These are phyloP conservation scores for Penaeus japonicus DNA, from an alignment of 1,140 invertebrate genomes.

Conservation along the genomic window DNA sequence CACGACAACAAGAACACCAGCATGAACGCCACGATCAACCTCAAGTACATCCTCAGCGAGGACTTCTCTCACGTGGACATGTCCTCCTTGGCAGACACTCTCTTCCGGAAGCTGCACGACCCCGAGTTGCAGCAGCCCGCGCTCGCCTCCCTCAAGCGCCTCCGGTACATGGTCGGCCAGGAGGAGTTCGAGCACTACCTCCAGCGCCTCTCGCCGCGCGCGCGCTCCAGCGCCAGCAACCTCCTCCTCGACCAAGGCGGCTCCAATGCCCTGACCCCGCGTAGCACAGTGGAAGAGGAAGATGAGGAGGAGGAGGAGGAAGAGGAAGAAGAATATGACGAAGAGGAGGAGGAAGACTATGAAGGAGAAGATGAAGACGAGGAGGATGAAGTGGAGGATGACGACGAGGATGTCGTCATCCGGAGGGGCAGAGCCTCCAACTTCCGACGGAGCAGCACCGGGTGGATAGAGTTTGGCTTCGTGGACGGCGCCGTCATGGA, in stretches of 20 bases:
- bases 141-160: not conserved
- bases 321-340: not conserved
- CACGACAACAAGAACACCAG: conserved; percentile 18
- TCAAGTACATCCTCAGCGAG: conserved; percentile 8
- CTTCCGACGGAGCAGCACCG: not conserved
- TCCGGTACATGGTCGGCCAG: conserved; percentile 21
- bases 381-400: not conserved
- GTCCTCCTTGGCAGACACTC: not conserved
- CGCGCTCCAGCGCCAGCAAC: not conserved
- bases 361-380: not conserved
- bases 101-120: conserved; percentile 21
- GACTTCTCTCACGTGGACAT: conserved; percentile 1
- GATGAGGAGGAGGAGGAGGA: not conserved
- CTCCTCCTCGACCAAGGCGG: not conserved
- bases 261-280: not conserved
- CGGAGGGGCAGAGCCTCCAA: not conserved
- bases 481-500: conserved; percentile 35
- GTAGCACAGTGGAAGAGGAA: not conserved
- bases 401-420: not conserved
- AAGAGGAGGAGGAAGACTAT: not conserved
- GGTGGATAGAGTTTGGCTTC: conserved; percentile 28
- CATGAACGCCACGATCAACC: not conserved
- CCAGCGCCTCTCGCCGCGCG: not conserved
- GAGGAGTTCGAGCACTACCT: conserved; percentile 10
- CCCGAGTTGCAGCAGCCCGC: conserved; percentile 4